Evolutionary conservation across 2,797 vertebrate species (phyloP).

Genomic region (Phoebastria nigripes): DNA sequence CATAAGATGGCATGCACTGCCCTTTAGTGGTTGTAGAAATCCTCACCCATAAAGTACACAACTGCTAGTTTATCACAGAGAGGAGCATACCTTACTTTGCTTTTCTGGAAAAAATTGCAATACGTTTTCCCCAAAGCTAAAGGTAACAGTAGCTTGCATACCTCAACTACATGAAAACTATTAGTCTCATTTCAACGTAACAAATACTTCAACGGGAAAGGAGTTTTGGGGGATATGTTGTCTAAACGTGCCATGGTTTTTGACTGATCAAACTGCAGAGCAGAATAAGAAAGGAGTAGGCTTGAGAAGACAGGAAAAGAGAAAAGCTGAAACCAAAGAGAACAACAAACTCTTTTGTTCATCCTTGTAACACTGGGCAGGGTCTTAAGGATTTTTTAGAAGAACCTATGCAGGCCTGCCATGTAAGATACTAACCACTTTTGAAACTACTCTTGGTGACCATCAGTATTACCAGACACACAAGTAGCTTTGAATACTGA

Average conservation of each 20-base stretch:
- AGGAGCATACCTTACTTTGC: not conserved
- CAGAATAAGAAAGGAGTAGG: not conserved
- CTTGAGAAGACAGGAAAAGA: not conserved
- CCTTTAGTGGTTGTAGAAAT: conserved; percentile 52
- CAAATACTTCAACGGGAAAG: not conserved
- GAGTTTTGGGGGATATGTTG: not conserved
- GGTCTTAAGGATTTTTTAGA: not conserved
- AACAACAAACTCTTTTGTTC: not conserved
- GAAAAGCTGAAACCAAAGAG: not conserved
- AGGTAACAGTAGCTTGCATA: not conserved
- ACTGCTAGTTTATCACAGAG: not conserved
- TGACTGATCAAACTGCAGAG: not conserved
- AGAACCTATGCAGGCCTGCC: not conserved
- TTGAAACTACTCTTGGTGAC: not conserved
- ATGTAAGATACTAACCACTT: not conserved
- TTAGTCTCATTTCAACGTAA: not conserved
- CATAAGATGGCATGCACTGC: conserved; percentile 44
- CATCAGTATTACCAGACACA: not conserved
- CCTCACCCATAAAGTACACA: not conserved
- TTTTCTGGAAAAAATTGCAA: not conserved
- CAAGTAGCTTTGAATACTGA: not conserved
- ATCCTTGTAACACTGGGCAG: not conserved
- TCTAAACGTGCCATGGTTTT: not conserved
- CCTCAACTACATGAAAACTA: not conserved
- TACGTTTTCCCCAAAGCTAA: not conserved